Conservation (phyloP, 37 sponge, comb jelly and placozoan species). For the Agelas oroides region DNA sequence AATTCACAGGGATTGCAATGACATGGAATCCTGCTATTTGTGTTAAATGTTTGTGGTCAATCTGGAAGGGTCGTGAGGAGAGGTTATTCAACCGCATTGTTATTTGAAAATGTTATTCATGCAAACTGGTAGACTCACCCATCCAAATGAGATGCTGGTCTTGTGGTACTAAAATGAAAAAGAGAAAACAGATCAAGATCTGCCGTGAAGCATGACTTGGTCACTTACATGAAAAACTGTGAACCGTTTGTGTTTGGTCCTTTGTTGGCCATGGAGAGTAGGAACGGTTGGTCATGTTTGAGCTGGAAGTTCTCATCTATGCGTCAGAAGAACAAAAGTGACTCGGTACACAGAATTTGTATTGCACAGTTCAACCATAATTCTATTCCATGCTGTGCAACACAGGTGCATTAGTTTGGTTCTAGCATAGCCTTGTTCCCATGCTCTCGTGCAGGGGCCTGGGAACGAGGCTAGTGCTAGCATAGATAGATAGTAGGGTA, state of each 20-base stretch:
- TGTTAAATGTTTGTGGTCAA: no score
- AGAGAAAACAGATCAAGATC: neutral
- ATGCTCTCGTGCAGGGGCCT: neutral
- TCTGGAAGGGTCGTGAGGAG: no score
- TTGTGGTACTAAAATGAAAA: constrained; percentile 74
- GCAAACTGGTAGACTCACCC: constrained; percentile 57
- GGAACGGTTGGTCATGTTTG: constrained; percentile 87
- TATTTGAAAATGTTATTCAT: no score
- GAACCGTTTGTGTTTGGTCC: constrained; percentile 98
- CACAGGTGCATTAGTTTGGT: no score
- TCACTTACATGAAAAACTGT: constrained; percentile 96
- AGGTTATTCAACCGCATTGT: no score
- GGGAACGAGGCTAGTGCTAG: neutral
- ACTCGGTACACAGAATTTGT: neutral
- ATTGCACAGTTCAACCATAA: no score
- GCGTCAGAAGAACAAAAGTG: neutral
- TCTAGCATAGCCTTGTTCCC: no score
- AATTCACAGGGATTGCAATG: neutral
- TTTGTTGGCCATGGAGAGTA: constrained; percentile 98
- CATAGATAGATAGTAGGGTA: no score
- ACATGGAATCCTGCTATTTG: neutral
- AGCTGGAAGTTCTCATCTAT: constrained; percentile 86
- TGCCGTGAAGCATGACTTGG: no score
- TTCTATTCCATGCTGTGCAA: no score
- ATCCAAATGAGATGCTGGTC: constrained; percentile 88